Conservation (phyloP, 2,797 vertebrate genomes). For the Artibeus lituratus region DNA sequence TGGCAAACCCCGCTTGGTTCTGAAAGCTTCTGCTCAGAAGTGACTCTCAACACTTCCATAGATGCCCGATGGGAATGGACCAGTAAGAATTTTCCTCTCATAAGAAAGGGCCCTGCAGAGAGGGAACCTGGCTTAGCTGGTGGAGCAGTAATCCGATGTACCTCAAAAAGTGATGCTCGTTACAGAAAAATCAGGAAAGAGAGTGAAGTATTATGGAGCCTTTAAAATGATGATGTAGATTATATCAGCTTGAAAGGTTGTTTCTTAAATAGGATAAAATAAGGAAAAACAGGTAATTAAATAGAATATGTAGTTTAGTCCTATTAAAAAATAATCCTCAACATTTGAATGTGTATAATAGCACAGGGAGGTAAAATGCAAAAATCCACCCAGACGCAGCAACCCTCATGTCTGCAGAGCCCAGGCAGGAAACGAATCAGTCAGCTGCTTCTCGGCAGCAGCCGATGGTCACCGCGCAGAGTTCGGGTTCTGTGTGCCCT, state of each 20-base stretch:
- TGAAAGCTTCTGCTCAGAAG: background rate
- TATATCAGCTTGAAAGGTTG: background rate
- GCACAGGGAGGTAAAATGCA: background rate
- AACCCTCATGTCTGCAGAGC: background rate
- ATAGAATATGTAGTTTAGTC: background rate
- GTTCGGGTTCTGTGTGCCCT: background rate
- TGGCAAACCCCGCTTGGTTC: background rate
- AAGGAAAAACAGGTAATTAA: background rate
- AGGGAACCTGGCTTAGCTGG: background rate
- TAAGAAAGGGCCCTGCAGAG: background rate
- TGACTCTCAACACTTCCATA: background rate
- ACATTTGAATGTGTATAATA: background rate
- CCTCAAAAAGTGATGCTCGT: background rate
- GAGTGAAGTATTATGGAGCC: background rate
- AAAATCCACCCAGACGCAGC: background rate
- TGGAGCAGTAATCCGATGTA: too few relatives aligned
- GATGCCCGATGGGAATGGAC: background rate
- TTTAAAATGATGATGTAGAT: background rate
- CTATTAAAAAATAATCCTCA: background rate
- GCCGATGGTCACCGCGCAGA: accelerated
- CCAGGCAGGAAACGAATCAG: background rate
- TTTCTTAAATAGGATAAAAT: background rate
- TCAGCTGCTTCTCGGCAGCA: too few relatives aligned
- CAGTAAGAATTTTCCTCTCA: background rate
- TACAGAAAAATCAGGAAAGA: background rate